A percentile compares a stretch with the other conserved stretches of the same genome.
These are phyloP conservation scores for Trissolcus basalis DNA, from an alignment of 1,140 invertebrate species.

Conservation along the genomic window DNA sequence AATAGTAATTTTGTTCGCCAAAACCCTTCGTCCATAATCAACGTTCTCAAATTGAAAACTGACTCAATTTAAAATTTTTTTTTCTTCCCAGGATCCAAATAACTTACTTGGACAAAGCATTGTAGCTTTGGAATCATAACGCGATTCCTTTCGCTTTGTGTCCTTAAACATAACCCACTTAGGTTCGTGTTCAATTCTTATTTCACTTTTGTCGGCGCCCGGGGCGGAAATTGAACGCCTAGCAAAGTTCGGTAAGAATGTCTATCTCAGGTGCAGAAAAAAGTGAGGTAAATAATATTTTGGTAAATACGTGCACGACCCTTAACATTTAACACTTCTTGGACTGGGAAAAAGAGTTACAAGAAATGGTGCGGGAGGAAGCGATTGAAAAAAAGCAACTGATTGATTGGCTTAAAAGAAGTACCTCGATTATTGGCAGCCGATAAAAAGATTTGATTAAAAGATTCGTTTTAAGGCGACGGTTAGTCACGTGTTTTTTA, in stretches of 20 bases:
- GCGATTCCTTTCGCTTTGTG: constrained; percentile 36
- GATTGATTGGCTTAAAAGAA: constrained; percentile 33
- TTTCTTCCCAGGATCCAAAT: constrained; percentile 26
- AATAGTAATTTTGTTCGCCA: not conserved
- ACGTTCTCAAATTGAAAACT: constrained; percentile 26
- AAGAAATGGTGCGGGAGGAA: not conserved
- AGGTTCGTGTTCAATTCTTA: constrained; percentile 38
- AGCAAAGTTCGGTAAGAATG: constrained; percentile 13
- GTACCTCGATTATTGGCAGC: constrained; percentile 56
- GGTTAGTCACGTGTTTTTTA: constrained; percentile 64
- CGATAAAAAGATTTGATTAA: constrained; percentile 66
- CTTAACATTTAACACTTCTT: not conserved
- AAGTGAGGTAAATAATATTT: not conserved
- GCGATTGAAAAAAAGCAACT: constrained; percentile 29
- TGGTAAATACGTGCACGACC: too few relatives aligned
- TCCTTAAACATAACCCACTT: constrained; percentile 38
- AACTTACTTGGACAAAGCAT: constrained; percentile 15
- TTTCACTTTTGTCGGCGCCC: constrained; percentile 36
- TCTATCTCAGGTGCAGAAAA: constrained; percentile 20
- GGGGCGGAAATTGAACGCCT: constrained; percentile 43
- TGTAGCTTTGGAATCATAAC: constrained; percentile 32
- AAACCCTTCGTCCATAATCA: constrained; percentile 13
- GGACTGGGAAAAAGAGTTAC: not conserved
- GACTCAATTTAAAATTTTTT: constrained; percentile 19
- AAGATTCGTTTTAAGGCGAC: constrained; percentile 59